These are phyloP conservation scores for Rhombomys opimus DNA, from an alignment of 2,113 vertebrate species.

Conservation along the genomic window DNA sequence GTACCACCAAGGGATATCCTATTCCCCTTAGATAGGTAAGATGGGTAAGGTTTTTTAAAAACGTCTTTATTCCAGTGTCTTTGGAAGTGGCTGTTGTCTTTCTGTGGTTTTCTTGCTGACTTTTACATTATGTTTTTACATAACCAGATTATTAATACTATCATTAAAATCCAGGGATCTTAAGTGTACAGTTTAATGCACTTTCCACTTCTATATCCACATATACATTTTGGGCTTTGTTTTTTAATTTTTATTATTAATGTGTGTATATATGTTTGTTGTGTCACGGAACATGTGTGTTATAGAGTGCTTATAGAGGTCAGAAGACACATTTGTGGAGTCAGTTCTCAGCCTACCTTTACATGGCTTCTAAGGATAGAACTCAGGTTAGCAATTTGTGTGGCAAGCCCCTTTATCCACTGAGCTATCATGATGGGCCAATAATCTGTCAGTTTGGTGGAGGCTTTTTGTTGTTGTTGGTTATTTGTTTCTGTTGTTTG, in stretches of 20 bases:
- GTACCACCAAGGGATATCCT: not conserved
- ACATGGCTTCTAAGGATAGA: too few species aligned
- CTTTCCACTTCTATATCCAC: not conserved
- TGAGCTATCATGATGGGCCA: not conserved
- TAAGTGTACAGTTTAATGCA: not conserved
- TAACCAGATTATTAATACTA: not conserved
- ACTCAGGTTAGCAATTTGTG: not conserved
- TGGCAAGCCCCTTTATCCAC: not conserved
- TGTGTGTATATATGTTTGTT: not conserved
- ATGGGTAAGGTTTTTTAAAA: not conserved
- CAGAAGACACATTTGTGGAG: not conserved
- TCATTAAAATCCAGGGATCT: not conserved
- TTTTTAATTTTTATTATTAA: not conserved
- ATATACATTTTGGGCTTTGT: not conserved
- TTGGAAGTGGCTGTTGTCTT: not conserved
- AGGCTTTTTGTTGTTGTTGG: not conserved
- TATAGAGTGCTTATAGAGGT: not conserved
- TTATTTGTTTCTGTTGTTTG: not conserved
- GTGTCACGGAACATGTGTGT: not conserved
- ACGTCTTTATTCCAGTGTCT: not conserved
- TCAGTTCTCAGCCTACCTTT: not conserved
- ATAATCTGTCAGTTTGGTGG: not conserved
- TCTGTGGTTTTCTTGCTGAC: not conserved
- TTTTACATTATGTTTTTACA: not conserved
- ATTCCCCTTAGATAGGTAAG: not conserved